Evolutionary conservation across 2,797 vertebrate genomes (phyloP), one percentile per base, ranked within the genome.

Genomic region (Pachyuromys duprasi): DNA sequence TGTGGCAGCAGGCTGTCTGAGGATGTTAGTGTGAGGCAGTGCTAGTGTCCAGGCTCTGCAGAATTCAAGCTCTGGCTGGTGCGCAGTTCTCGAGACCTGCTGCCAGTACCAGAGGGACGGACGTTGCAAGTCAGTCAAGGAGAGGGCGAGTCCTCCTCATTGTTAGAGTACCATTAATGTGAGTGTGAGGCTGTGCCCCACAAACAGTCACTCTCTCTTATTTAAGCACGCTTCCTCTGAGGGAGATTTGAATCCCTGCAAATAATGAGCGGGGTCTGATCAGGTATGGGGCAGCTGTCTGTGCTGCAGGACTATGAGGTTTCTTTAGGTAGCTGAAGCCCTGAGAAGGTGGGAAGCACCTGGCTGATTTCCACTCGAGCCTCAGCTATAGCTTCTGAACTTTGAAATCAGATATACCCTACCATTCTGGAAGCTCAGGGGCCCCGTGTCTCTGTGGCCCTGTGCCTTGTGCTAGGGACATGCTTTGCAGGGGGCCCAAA

Each of bases 201-300:
- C 13, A 22, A 72, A 26, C 72, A 26, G 72, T 22, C 5, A 18
- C 2, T 4, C 45, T n/a, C 11, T 3, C 26, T 15, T 45, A 5
- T 36, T 22, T 15, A 62, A 24, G 45, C 53, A 36, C 31, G 45
- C 45, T 49, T 75, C 36, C 12, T 53, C 53, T 74, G 18, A 0
- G 7, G 33, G 80, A 69, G 36, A 92, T 24, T 31, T 15, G 57
- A 42, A 45, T 33, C 31, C 2, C 3, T 26, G 17, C 0, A 0
- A 8, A 28, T 33, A 0, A 22, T 2, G 65, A 67, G 4, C 26
- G 45, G 87, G n/a, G 49, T 31, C 31, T 2, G 84, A 69, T 36
- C 4, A 3, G 3, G 69, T 3, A 17, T 39, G 33, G 7, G 1
- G 28, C n/a, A 28, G 63, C 69, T 11, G n/a, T 0, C 0, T 33